Evolutionary conservation across 2,797 vertebrate genomes (phyloP), one percentile per base, ranked within the genome.

Genomic region (Falco naumanni): DNA sequence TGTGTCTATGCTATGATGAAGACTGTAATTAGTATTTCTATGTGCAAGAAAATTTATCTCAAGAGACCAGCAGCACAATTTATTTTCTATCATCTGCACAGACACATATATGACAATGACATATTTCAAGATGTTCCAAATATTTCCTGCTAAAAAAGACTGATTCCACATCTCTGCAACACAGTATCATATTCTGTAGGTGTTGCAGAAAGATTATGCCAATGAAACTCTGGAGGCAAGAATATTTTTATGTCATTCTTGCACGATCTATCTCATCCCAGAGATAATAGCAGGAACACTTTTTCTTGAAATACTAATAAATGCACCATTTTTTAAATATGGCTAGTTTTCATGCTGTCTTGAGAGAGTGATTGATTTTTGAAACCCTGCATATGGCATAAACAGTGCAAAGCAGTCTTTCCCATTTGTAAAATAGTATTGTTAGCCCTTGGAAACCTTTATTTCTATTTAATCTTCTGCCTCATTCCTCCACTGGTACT

Each of bases 181-280:
- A 24, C 16, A 68, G 19, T 76, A 84, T 84, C 57, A 31, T 63
- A 84, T 77, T 91, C 60, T 84, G n/a, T 83, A 83, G 72, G 63
- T 82, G 72, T 69, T 92, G 37, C 1, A 7, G 74, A 84, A 68
- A 90, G 74, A 87, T 96, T 85, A 89, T 66, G 70, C 37, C 90
- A 93, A 61, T 87, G 78, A 85, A 83, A 86, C 29, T 54, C 78
- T 79, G 37, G 71, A 94, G 45, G 70, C 10, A 90, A 86, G 34
- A 89, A 53, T 83, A 88, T 54, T 83, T 95, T 86, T 79, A 53
- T 91, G 63, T 68, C 68, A 84, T 64, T 81, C 90, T 76, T 88
- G n/a, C 25, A 37, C 37, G 85, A 61, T 56, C 57, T 91, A 41
- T 83, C 61, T 93, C 69, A 81, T 83, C 29, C 59, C 39, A 85